A percentile compares a stretch with the other conserved stretches of the same genome.
Conservation (phyloP, 1,140 invertebrate genomes). For the Sitodiplosis mosellana region DNA sequence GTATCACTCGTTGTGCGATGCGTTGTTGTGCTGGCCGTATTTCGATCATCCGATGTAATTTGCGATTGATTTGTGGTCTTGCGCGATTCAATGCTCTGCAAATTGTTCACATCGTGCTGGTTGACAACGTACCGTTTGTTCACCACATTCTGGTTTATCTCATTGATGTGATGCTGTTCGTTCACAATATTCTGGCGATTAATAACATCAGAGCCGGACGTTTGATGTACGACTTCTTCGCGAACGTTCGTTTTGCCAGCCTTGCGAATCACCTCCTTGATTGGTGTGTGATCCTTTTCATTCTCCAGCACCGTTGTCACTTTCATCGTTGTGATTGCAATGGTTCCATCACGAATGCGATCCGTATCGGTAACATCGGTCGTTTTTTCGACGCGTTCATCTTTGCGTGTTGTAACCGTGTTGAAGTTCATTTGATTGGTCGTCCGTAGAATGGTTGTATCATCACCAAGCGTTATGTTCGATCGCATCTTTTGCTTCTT, state of each 20-base stretch:
- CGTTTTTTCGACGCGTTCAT: slow-evolving; percentile 12
- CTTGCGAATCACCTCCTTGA: neutral
- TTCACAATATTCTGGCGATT: slow-evolving; percentile 2
- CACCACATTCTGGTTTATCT: neutral
- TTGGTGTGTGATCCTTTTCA: slow-evolving; percentile 8
- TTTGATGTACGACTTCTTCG: neutral
- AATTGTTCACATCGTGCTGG: too few species aligned
- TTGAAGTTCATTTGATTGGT: slow-evolving; percentile 41
- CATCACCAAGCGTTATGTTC: slow-evolving; percentile 38
- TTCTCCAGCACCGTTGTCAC: slow-evolving; percentile 24
- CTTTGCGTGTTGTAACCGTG: slow-evolving; percentile 30
- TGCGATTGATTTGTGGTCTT: too few species aligned
- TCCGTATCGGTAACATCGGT: slow-evolving; percentile 23
- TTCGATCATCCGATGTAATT: too few species aligned
- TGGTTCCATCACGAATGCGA: slow-evolving; percentile 31
- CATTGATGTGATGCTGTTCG: neutral
- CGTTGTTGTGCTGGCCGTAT: too few species aligned
- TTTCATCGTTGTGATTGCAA: slow-evolving; percentile 30
- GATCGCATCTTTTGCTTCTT: slow-evolving; percentile 41
- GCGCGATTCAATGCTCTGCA: too few species aligned
- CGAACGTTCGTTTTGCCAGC: neutral
- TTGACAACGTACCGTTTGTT: too few species aligned
- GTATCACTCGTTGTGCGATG: too few species aligned
- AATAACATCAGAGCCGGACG: neutral
- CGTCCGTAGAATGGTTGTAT: slow-evolving; percentile 29